Evolutionary conservation across 2,797 vertebrate species (phyloP), one percentile per base, ranked within the genome.

Genomic region (Xyrichtys novacula): DNA sequence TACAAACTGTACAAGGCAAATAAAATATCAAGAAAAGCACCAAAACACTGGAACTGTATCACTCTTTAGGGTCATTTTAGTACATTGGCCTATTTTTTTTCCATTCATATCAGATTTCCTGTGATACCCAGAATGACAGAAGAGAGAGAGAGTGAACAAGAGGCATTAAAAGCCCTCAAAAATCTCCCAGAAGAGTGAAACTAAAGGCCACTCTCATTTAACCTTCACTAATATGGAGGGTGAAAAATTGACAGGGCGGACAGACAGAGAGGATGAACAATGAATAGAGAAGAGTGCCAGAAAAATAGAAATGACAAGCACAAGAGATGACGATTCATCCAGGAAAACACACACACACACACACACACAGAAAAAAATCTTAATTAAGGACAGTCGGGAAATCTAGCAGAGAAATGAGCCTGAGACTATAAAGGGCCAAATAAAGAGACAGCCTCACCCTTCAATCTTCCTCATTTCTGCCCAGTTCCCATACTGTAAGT

Each of bases 401-500:
- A 58, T 67, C 22, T 68, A 29, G 32, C 61, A 34, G 46, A 71
- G 38, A 40, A 60, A 44, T 22, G 7, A 52, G 7, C 32, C 43
- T n/a, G 19, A 60, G 31, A 61, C 10, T 9, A 42, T 49, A 44
- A 59, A 36, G 38, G 61, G 11, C 10, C 32, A 34, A 3, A 3
- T 8, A 47, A 59, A 36, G 38, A 61, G 4, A 72, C 48, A 19
- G n/a, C 46, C 36, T 69, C 32, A 31, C 4, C 26, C 26, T 72
- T 57, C 14, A 0, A 34, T 78, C 58, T 19, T 17, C 42, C 53
- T 61, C 19, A 71, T 78, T 71, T 66, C 65, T 54, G 61, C 46
- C 70, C 59, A 58, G 66, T 76, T 84, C 75, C 44, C 53, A 65
- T 76, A 74, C 47, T 66, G 58, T 73, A 76, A 83, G 76, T 81